Base-by-base conservation (phyloP, 2,888 invertebrate species). In the Plagodis dolabraria region DNA sequence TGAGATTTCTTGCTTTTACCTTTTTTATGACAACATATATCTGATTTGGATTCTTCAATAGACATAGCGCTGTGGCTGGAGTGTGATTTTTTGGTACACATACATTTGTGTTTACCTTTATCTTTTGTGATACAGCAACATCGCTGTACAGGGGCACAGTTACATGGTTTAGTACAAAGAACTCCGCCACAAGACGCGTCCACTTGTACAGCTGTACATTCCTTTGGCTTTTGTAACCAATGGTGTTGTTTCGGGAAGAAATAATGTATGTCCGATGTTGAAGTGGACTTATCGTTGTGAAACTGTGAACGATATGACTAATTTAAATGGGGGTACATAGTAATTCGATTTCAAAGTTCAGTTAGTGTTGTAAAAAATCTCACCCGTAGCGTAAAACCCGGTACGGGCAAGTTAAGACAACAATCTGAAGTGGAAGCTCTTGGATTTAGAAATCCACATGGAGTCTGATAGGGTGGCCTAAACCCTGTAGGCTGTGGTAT, bases 191-290 rank as follows among this genome's bases (percentile, higher is more conserved):
- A 8, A 10, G 40, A 10, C 5, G 72, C 60, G 50, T 80, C 75
- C 5, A 79, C 75, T 72, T 86, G 87, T 4, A 80, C 73, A 10
- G 72, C 65, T 6, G 78, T 76, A 50, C 70, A 65, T 33, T 64
- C 69, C 66, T 64, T 71, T 22, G 60, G 48, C 9, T 46, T 56
- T 33, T 64, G 55, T 22, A 55, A 61, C 63, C 71, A 76, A 33
- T 74, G 68, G 33, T 60, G 60, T 38, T 64, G 62, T 38, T 79
- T 80, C 42, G 60, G 53, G 12, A 44, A 11, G 38, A 92, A 92
- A 65, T 85, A 87, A 52, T 79, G 77, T 33, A 93, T 77, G 63
- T 93, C 92, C 22, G 89, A 85, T 6, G 92, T 92, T 5, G 93
- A 93, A 10, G 90, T 88, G 60, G 79, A 76, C 43, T 63, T 66